Conservation (phyloP, 2,797 vertebrate species). For the Lagodon rhomboides region DNA sequence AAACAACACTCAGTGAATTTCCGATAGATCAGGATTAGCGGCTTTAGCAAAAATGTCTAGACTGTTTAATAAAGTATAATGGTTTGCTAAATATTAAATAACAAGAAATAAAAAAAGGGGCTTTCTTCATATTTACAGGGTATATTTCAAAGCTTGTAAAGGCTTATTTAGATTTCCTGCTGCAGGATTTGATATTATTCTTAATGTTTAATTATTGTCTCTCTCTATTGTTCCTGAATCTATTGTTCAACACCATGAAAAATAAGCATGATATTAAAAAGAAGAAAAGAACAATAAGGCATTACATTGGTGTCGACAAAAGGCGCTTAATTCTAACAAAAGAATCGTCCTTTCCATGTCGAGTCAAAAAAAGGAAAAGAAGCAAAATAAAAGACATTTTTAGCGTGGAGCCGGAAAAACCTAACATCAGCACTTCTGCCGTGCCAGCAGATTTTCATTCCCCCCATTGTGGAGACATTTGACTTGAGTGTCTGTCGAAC, state of each 20-base stretch:
- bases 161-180: constrained; percentile 31
- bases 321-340: constrained; percentile 61
- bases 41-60: constrained; percentile 19
- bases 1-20: constrained; percentile 52
- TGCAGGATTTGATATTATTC: constrained; percentile 25
- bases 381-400: constrained; percentile 61
- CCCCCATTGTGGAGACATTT: constrained; percentile 83
- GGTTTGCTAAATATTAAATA: constrained; percentile 26
- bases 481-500: constrained; percentile 85
- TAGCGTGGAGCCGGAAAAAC: constrained; percentile 66
- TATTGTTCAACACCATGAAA: constrained; percentile 66
- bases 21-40: constrained; percentile 32
- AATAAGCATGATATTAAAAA: constrained; percentile 49
- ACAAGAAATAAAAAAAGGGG: neutral
- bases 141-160: constrained; percentile 21
- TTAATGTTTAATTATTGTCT: constrained; percentile 46
- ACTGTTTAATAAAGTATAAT: constrained; percentile 20
- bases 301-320: constrained; percentile 44
- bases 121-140: neutral
- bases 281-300: constrained; percentile 43
- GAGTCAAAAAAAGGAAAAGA: constrained; percentile 45
- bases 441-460: constrained; percentile 78
- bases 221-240: constrained; percentile 62
- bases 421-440: constrained; percentile 84
- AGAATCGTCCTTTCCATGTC: constrained; percentile 54